Evolutionary conservation across 2,797 vertebrate species (phyloP), one percentile per base, ranked within the genome.

Genomic region (Brachyrhaphis roseni): DNA sequence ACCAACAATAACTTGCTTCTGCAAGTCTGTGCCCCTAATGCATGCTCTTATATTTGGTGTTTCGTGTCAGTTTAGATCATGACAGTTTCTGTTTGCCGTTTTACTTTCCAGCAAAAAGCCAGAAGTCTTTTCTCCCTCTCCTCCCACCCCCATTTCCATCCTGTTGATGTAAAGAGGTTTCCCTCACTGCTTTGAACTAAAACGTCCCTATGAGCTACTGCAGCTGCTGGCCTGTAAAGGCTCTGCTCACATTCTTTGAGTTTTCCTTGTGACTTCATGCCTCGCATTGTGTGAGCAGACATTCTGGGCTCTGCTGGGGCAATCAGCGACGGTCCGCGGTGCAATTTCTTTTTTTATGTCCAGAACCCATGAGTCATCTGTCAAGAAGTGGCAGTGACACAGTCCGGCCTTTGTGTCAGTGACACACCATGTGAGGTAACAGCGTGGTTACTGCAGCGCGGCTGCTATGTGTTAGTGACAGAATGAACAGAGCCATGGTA

Each of bases 301-400:
- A 87, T 93, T 91, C 92, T 91, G 88, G 82, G 85, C 87, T 95
- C 90, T 95, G 93, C 89, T 92, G 82, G 57, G 87, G 84, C 91
- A 95, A 93, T 93, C 93, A 93, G 87, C 85, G 89, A 72, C 75
- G 84, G 93, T 94, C 93, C 93, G 81, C 91, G 90, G 88, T 74
- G 62, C 91, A 78, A 49, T 78, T 88, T 85, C 57, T 78, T 51
- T 66, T 57, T 79, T 86, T 84, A 78, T 78, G 47, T 28, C n/a
- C 26, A 86, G 77, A 84, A 88, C 84, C 41, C 31, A 90, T 95
- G 93, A 95, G 89, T 95, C 94, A 94, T 89, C 92, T 85, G 93
- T 92, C 93, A 94, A 59, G 94, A 94, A 96, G 94, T 89, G 88
- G 92, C 90, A 84, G 94, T 91, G 92, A 94, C 90, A 93, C 89